phyloP scores from a whole-genome alignment of 1,140 invertebrate species.

The Ceratina australensis region DNA sequence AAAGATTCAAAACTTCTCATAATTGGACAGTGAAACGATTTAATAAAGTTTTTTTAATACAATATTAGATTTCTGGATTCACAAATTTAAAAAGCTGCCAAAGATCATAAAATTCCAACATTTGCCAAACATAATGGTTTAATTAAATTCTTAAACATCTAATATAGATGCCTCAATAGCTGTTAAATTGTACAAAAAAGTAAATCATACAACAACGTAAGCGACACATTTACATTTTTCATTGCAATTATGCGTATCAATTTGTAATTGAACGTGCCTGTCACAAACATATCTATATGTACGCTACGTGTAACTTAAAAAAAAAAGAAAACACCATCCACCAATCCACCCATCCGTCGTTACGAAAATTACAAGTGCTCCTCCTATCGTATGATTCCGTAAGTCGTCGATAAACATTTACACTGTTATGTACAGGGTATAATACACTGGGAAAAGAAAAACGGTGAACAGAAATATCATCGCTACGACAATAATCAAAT shows the following conservation, averaged over 20 bases:
- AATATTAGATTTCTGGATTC: too few species aligned
- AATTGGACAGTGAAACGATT: too few species aligned
- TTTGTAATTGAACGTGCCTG: conserved; percentile 21
- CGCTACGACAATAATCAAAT: conserved; percentile 42
- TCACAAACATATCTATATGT: conserved; percentile 29
- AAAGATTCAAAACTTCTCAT: too few species aligned
- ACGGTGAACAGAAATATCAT: conserved; percentile 41
- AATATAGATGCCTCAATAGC: too few species aligned
- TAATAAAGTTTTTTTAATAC: too few species aligned
- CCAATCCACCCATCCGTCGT: conserved; percentile 55
- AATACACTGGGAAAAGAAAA: conserved; percentile 61
- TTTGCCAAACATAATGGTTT: too few species aligned
- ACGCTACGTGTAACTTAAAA: conserved; percentile 51
- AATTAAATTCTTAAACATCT: too few species aligned
- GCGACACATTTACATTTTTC: conserved; percentile 41
- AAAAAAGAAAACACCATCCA: conserved; percentile 55
- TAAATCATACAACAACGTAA: too few species aligned
- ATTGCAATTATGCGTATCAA: conserved; percentile 4
- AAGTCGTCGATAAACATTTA: conserved; percentile 69
- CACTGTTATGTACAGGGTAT: conserved; percentile 72
- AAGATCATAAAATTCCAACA: too few species aligned
- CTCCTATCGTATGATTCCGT: conserved; percentile 53
- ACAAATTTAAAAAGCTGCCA: too few species aligned
- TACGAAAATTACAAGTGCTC: conserved; percentile 71
- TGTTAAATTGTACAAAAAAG: too few species aligned